Percentiles rank a stretch among this genome's conserved stretches.
Conservation (phyloP, 2,888 invertebrate genomes). For the Rhorus exstirpatorius region DNA sequence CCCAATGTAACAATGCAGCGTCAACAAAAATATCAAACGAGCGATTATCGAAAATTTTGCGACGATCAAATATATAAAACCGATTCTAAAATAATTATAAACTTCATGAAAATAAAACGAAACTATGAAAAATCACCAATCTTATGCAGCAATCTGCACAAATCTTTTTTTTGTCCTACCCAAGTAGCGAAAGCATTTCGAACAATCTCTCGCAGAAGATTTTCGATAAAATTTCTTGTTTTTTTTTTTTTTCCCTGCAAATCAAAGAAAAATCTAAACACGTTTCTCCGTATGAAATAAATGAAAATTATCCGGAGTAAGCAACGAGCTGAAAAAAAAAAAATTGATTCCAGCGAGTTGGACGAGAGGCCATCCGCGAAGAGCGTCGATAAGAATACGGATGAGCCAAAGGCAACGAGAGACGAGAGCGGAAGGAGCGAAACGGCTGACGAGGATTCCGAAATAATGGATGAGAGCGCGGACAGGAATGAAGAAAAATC, state of each 20-base stretch:
- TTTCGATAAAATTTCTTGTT: no score
- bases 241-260: no score
- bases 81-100: background rate
- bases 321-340: background rate
- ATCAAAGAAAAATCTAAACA: no score
- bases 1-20: no score
- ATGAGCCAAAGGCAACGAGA: conserved; percentile 77
- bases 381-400: conserved; percentile 62
- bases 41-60: no score
- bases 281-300: background rate
- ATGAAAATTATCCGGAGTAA: background rate
- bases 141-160: no score
- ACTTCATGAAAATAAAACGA: conserved; percentile 1
- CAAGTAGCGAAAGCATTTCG: no score
- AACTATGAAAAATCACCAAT: no score
- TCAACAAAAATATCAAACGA: no score
- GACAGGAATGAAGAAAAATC: conserved; percentile 84
- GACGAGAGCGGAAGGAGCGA: conserved; percentile 79
- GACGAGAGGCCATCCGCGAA: conserved; percentile 79
- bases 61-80: no score
- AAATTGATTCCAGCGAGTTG: conserved; percentile 73
- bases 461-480: conserved; percentile 79
- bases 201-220: no score
- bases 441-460: conserved; percentile 82
- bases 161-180: no score